phyloP scores from a whole-genome alignment of 2,113 vertebrate genomes.

The Pyxicephalus adspersus region DNA sequence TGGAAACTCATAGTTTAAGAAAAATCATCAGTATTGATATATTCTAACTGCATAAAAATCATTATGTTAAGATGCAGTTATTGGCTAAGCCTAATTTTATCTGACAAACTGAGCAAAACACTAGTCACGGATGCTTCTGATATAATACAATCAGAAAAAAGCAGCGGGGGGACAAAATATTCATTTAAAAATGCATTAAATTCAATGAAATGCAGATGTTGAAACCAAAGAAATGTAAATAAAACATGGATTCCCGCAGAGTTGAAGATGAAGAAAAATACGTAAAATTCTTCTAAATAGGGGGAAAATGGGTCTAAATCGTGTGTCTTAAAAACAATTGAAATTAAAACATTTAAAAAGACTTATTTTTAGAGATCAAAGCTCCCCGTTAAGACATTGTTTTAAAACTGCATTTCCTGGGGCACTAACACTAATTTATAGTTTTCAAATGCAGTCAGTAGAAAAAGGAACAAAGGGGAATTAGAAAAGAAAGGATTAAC shows the following conservation, averaged over 20 bases:
- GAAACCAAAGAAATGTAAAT: conserved; percentile 27
- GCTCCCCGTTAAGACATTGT: conserved; percentile 26
- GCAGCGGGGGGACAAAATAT: conserved; percentile 43
- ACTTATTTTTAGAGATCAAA: conserved; percentile 28
- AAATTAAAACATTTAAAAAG: conserved; percentile 42
- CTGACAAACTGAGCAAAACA: conserved; percentile 45
- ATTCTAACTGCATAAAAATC: conserved; percentile 3
- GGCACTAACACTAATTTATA: conserved; percentile 28
- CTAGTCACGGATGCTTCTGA: conserved; percentile 16
- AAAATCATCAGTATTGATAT: not conserved
- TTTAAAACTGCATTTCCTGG: conserved; percentile 31
- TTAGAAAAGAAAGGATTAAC: not conserved
- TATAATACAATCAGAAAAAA: conserved; percentile 50
- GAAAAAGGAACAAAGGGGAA: not conserved
- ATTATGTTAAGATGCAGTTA: conserved; percentile 35
- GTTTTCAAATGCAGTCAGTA: conserved; percentile 22
- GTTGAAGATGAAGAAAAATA: conserved; percentile 12
- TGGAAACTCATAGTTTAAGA: not conserved
- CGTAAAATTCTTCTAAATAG: conserved; percentile 20
- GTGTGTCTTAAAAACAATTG: conserved; percentile 29
- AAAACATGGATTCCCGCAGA: conserved; percentile 20
- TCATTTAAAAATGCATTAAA: conserved; percentile 54
- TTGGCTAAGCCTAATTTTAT: conserved; percentile 22
- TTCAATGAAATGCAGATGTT: conserved; percentile 35
- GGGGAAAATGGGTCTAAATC: conserved; percentile 24